Evolutionary conservation across 2,888 invertebrate species (phyloP).

Genomic region (Morpho achilles): DNA sequence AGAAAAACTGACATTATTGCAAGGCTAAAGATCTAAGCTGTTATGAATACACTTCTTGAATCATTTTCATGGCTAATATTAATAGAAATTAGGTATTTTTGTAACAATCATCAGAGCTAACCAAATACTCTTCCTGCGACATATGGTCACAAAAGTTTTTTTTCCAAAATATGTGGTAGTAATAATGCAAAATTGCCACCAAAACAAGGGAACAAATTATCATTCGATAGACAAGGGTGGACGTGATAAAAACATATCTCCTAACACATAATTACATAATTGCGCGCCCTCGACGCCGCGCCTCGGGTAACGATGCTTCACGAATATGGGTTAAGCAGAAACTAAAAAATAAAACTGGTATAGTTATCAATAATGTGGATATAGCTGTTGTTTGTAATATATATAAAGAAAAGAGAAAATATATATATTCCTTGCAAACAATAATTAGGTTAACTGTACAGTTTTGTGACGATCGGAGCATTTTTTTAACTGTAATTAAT

Average conservation of each 20-base stretch:
- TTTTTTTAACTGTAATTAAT: too few relatives aligned
- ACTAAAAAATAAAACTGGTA: constrained; percentile 55
- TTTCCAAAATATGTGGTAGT: constrained; percentile 17
- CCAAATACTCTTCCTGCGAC: constrained; percentile 2
- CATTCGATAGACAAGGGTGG: constrained; percentile 75
- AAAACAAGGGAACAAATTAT: constrained; percentile 74
- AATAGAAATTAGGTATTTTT: too few relatives aligned
- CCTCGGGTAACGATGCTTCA: constrained; percentile 69
- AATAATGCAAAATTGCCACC: constrained; percentile 60
- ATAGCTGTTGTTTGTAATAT: background rate
- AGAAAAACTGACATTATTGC: too few relatives aligned
- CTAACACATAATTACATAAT: constrained; percentile 79
- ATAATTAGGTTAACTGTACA: too few relatives aligned
- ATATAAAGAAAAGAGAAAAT: too few relatives aligned
- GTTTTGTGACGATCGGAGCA: too few relatives aligned
- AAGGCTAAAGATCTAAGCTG: too few relatives aligned
- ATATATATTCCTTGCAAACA: too few relatives aligned
- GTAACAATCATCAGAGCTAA: too few relatives aligned
- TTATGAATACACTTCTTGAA: too few relatives aligned
- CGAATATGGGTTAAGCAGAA: constrained; percentile 66
- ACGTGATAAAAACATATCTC: constrained; percentile 79
- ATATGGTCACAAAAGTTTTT: constrained; percentile 24
- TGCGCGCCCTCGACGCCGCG: constrained; percentile 62
- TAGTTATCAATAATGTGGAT: constrained; percentile 2
- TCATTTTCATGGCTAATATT: too few relatives aligned